Base-by-base conservation (phyloP, 2,888 invertebrate genomes). In the Linnaemya tessellans region DNA sequence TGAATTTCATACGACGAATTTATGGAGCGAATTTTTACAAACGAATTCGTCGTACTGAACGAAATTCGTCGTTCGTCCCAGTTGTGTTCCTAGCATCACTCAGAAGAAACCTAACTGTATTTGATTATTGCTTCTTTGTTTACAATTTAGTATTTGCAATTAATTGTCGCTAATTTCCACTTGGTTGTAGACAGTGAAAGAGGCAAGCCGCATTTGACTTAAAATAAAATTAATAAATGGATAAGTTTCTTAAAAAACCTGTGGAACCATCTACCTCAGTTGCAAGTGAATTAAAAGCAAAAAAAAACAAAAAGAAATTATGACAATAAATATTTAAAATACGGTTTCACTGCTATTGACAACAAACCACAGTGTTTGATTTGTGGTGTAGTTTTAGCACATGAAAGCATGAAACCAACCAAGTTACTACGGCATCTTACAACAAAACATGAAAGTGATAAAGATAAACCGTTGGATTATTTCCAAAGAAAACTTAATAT, bases 351-450 rank as follows among this genome's bases (percentile, higher is more conserved):
- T 56, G 56, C 56, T 56, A 56, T 56, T 56, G 22, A 22, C 56
- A 56, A 56, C 56, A 56, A 56, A 56, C 56, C 56, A 4, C 43
- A 43, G 43, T 43, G 43, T 43, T 7, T 43, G 43, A 43, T 43
- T 43, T 43, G 43, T n/a, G 11, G 56, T 56, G 56, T 56, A 56
- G 56, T 56, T 56, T 56, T 56, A 56, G 56, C 56, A 56, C 56
- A 56, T 56, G 20, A 56, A 56, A 56, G 56, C 56, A 56, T 56
- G 56, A 56, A 56, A 56, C 56, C 56, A 56, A 56, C 56, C 22
- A 56, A 56, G 56, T 56, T 56, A 56, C 56, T 56, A 56, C 56
- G 56, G 56, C 56, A 43, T 43, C 43, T 43, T 43, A 43, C 43
- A 43, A 43, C 43, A 43, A 43, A 43, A 43, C 43, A 9, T 9